Evolutionary conservation across 1,140 invertebrate genomes (phyloP), one percentile per base, ranked within the genome.

Genomic region (Rhizoglyphus robini): DNA sequence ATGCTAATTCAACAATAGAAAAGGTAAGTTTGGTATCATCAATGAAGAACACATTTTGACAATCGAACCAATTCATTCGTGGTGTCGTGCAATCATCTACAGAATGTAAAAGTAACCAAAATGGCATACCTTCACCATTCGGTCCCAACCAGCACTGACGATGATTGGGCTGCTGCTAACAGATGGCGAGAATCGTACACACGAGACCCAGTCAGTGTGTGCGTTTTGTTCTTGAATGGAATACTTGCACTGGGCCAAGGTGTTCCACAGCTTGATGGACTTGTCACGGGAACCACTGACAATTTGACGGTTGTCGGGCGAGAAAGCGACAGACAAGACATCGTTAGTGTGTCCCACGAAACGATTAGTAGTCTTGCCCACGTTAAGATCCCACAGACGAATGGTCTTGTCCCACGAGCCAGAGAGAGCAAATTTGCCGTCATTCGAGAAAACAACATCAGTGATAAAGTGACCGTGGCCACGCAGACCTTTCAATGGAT

Each of bases 341-440:
- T 99, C 96, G 85, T 99, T 97, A 71, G 90, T 96, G 82, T 99
- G 96, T 77, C 96, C 94, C 82, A 95, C 91, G 77, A 99, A 99
- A 73, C 92, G 86, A 63, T 80, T 70, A 31, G 81, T 82, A 11
- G 80, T 80, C 67, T 76, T 72, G 57, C 80, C 80, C n/a, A 90
- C 90, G 70, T 88, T 88, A 74, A 99, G 84, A 83, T 99, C 96
- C 96, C 96, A 99, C 4, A 99, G 81, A 70, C 96, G 85, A 31
- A 99, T 82, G 67, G 95, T 98, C 76, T 96, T 96, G 79, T 99
- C 96, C 96, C 96, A 99, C 0, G 96, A 99, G 31, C 96, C 94
- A 68, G 96, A 98, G 11, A 99, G 81, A 65, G 96, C 96, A 78
- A 98, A 99, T 78, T 99, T 96, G 68, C 96, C 96, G 81, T 99